Conservation (phyloP, 2,888 invertebrate genomes). For the Archaeoteleia sp. region DNA sequence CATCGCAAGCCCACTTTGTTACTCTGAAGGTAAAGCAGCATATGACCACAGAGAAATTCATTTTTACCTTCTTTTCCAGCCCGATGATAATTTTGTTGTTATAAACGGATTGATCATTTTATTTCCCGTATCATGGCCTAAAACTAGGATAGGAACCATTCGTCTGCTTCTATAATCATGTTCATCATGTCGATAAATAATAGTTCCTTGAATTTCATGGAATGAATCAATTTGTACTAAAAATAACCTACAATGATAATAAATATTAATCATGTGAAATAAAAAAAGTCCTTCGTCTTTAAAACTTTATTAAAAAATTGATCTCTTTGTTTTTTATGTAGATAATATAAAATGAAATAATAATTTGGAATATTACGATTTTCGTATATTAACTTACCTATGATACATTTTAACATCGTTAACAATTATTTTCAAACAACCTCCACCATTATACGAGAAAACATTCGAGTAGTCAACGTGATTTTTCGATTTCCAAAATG, state of each 20-base stretch:
- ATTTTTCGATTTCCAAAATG: constrained; percentile 54
- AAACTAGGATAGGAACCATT: constrained; percentile 44
- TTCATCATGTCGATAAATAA: constrained; percentile 58
- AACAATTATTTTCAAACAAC: constrained; percentile 65
- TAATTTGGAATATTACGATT: no score
- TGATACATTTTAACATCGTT: constrained; percentile 61
- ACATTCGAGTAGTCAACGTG: constrained; percentile 61
- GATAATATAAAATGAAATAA: no score
- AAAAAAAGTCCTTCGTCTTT: constrained; percentile 3
- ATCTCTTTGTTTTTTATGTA: no score
- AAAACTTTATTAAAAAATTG: no score
- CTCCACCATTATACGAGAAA: constrained; percentile 69
- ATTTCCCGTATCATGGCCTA: constrained; percentile 62
- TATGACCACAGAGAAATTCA: no score
- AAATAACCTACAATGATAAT: constrained; percentile 62
- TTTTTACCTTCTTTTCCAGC: constrained; percentile 68
- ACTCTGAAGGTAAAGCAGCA: no score
- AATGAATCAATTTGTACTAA: constrained; percentile 63
- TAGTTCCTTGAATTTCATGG: constrained; percentile 62
- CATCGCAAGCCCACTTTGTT: no score
- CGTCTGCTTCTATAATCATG: constrained; percentile 15
- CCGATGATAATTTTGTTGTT: constrained; percentile 55
- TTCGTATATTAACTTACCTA: constrained; percentile 58
- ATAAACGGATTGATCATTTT: constrained; percentile 57
- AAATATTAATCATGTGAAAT: neutral